Conservation (phyloP, 2,797 vertebrate species). For the Cirrhinus molitorella region DNA sequence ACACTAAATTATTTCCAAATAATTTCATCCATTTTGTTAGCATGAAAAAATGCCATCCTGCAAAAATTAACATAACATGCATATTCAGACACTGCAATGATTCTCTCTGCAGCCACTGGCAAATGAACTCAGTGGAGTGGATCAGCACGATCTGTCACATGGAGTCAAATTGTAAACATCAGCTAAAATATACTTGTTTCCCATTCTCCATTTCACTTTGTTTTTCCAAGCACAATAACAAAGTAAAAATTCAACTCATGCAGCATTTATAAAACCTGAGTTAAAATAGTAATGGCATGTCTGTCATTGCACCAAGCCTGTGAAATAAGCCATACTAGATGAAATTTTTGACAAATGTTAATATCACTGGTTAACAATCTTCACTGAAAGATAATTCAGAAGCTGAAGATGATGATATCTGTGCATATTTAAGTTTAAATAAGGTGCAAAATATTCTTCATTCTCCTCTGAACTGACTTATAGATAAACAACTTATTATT, state of each 20-base stretch:
- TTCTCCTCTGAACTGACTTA: background rate
- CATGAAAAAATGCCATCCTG: constrained; percentile 30
- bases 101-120: constrained; percentile 27
- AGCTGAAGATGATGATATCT: background rate
- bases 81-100: constrained; percentile 47
- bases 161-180: constrained; percentile 45
- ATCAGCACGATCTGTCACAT: constrained; percentile 46
- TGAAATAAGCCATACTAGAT: background rate
- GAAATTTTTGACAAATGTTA: too few species aligned
- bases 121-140: constrained; percentile 38
- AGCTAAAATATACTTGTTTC: constrained; percentile 28
- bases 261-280: constrained; percentile 13
- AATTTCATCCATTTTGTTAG: constrained; percentile 43
- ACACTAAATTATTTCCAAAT: constrained; percentile 41
- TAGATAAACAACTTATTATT: constrained; percentile 38
- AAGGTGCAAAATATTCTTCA: background rate
- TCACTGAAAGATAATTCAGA: constrained; percentile 30
- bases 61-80: constrained; percentile 47
- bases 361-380: background rate
- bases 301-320: background rate
- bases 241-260: background rate
- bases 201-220: constrained; percentile 17
- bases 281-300: constrained; percentile 12
- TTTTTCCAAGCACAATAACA: constrained; percentile 11
- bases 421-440: constrained; percentile 15